phyloP scores from a whole-genome alignment of 2,888 invertebrate genomes.

The Lasioglossum vierecki region DNA sequence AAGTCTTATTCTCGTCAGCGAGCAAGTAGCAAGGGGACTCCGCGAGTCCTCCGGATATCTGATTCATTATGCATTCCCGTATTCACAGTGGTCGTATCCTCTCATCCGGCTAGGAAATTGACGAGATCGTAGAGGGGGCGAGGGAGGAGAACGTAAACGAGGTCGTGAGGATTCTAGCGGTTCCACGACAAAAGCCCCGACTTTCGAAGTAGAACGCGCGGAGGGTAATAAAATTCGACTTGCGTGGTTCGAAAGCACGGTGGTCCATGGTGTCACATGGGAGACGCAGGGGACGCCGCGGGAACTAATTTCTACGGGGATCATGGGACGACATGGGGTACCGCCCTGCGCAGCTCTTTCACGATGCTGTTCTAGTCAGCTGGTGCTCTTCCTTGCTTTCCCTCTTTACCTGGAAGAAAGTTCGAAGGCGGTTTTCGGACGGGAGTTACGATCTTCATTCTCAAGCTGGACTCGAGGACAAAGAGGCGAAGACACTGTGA shows the following conservation, averaged over 20 bases:
- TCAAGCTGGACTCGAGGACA: background rate
- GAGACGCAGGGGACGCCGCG: slow-evolving; percentile 28
- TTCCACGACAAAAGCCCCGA: slow-evolving; percentile 17
- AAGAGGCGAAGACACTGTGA: background rate
- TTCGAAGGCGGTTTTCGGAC: background rate
- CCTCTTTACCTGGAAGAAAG: background rate
- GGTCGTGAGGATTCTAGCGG: slow-evolving; percentile 11
- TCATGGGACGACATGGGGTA: slow-evolving; percentile 1
- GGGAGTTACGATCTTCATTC: background rate
- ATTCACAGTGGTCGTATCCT: slow-evolving; percentile 11
- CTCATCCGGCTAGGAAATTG: slow-evolving; percentile 31
- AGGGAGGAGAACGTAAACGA: slow-evolving; percentile 15
- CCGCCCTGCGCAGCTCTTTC: background rate
- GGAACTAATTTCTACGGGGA: slow-evolving; percentile 26
- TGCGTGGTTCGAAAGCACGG: slow-evolving; percentile 70
- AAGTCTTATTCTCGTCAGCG: background rate
- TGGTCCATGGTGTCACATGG: slow-evolving; percentile 71
- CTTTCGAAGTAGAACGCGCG: background rate
- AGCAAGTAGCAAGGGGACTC: background rate
- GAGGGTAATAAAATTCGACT: slow-evolving; percentile 69
- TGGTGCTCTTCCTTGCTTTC: background rate
- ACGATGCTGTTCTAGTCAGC: background rate
- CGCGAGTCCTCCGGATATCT: slow-evolving; percentile 18
- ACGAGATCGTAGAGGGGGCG: slow-evolving; percentile 15
- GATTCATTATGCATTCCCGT: slow-evolving; percentile 50